Conservation (phyloP, 2,888 invertebrate genomes). For the Andrena bicolor region DNA sequence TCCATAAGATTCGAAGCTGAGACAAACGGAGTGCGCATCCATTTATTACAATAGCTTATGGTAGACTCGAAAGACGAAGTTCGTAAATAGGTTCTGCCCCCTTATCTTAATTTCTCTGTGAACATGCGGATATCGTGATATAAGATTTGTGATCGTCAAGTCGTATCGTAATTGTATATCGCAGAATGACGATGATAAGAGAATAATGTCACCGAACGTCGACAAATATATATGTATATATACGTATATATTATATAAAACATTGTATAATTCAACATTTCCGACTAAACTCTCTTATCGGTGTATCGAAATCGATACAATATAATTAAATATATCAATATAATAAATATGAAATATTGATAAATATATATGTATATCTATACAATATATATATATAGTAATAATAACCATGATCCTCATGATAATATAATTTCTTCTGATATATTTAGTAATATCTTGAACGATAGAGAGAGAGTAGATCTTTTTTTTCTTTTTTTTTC, state of each 20-base stretch:
- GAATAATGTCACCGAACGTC: slow-evolving; percentile 60
- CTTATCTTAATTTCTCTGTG: slow-evolving; percentile 42
- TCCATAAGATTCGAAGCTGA: slow-evolving; percentile 63
- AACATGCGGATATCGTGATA: slow-evolving; percentile 57
- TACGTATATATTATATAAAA: slow-evolving; percentile 60
- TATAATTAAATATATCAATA: slow-evolving; percentile 76
- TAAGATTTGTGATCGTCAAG: slow-evolving; percentile 44
- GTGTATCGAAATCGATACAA: slow-evolving; percentile 69
- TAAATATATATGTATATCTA: slow-evolving; percentile 61
- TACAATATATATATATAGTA: slow-evolving; percentile 57
- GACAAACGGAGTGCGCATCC: slow-evolving; percentile 69
- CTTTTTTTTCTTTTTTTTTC: slow-evolving; percentile 36
- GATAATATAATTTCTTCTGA: slow-evolving; percentile 53
- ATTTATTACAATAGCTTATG: slow-evolving; percentile 66
- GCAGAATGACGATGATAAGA: slow-evolving; percentile 64
- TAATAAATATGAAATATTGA: slow-evolving; percentile 75
- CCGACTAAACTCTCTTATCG: slow-evolving; percentile 67
- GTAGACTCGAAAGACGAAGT: slow-evolving; percentile 64
- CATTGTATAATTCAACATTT: slow-evolving; percentile 69
- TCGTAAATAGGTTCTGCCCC: slow-evolving; percentile 37
- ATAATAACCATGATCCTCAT: slow-evolving; percentile 48
- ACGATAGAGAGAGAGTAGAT: slow-evolving; percentile 67
- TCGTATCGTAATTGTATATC: slow-evolving; percentile 43
- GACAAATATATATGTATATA: slow-evolving; percentile 44
- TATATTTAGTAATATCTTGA: slow-evolving; percentile 68